Evolutionary conservation across 1,140 invertebrate genomes (phyloP), one percentile per base, ranked within the genome.

Genomic region (Zaprionus lachaisei): DNA sequence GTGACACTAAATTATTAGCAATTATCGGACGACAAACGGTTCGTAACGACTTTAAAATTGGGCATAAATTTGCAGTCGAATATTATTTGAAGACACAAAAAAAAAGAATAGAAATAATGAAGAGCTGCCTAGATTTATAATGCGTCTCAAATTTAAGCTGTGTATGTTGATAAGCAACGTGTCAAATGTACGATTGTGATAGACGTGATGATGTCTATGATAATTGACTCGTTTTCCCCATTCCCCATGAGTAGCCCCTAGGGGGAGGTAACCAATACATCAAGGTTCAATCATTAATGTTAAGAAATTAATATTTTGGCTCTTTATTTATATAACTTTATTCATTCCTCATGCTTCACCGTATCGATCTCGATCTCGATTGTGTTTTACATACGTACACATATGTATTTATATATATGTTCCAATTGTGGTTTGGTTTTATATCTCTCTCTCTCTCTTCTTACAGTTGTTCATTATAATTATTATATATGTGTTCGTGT

Each of bases 1-100:
- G 66, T 84, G 84, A 84, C 56, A 80, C 84, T 87, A 89, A 87
- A 87, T 87, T 87, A 87, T 87, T 84, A 84, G 81, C 84, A 87
- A 87, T 87, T 87, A 87, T 87, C 84, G 78, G 49, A 80, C 24
- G 83, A 82, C 76, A 79, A 86, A 86, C 83, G 83, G 83, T 87
- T 82, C 56, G 69, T 71, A 86, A 86, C 58, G 83, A 77, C 83
- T 86, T 77, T 55, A 65, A 84, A 89, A 89, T 87, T 90, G 84
- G 81, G 72, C 72, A 87, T 89, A 87, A 72, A 89, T 80, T 86
- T 68, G 68, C 64, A 49, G 44, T 69, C 37, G 55, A 79, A 54
- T 65, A 72, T 69, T 64, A 55, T 74, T 68, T 62, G 24, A 58
- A 38, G 63, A 26, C 31, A 28, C 6, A 7, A 31, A 31, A 31